Evolutionary conservation across 2,113 vertebrate species (phyloP).

Genomic region (Tringa solitaria): DNA sequence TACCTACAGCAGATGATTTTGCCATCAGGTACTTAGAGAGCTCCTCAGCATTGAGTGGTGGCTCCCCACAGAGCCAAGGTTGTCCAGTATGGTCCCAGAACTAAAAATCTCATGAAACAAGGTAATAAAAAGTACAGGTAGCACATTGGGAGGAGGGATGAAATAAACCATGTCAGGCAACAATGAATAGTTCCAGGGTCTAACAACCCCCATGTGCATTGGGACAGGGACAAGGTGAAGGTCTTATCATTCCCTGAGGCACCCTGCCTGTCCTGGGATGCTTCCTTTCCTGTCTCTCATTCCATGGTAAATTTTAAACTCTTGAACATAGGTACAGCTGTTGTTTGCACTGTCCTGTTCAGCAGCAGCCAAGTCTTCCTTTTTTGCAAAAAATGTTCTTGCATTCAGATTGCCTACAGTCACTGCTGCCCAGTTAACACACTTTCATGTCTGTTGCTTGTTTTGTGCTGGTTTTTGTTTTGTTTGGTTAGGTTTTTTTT

Average conservation of each 20-base stretch:
- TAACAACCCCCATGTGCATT: not conserved
- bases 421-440: not conserved
- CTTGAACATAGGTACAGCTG: not conserved
- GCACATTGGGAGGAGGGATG: not conserved
- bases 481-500: rapidly evolving
- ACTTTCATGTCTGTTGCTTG: not conserved
- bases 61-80: not conserved
- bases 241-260: not conserved
- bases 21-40: not conserved
- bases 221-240: not conserved
- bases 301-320: not conserved
- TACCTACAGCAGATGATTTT: rapidly evolving
- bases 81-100: not conserved
- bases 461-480: not conserved
- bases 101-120: not conserved
- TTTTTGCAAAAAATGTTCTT: not conserved
- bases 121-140: not conserved
- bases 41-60: not conserved
- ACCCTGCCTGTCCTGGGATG: not conserved
- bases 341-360: not conserved
- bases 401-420: not conserved
- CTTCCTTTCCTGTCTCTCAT: not conserved
- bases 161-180: not conserved
- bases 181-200: not conserved
- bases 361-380: not conserved